A percentile compares a stretch with the other conserved stretches of the same genome.
Conservation (phyloP, 2,113 vertebrate genomes). For the Thalassoma bifasciatum region DNA sequence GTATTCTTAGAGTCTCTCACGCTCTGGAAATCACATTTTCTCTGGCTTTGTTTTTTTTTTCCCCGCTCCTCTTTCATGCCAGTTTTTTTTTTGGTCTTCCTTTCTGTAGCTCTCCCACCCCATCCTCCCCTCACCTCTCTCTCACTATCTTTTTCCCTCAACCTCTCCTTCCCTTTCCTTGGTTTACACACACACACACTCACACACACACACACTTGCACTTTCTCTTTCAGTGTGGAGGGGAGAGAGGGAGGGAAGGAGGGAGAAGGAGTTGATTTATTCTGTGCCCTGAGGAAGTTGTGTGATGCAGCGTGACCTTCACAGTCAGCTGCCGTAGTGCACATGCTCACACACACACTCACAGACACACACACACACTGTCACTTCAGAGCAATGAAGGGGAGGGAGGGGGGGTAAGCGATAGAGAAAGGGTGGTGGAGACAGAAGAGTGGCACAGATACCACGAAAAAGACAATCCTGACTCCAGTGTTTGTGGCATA, state of each 20-base stretch:
- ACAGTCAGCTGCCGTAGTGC: constrained; percentile 86
- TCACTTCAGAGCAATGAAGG: constrained; percentile 72
- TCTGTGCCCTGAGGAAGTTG: constrained; percentile 99
- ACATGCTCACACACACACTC: constrained; percentile 23
- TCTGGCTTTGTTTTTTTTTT: constrained; percentile 80
- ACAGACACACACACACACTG: constrained; percentile 36
- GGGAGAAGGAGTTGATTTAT: constrained; percentile 96
- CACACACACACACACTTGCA: constrained; percentile 4
- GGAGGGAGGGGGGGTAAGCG: constrained; percentile 52
- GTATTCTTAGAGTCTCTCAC: constrained; percentile 92
- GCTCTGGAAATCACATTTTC: constrained; percentile 99
- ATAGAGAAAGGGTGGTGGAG: constrained; percentile 50
- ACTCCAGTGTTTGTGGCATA: constrained; percentile 61
- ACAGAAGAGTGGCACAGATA: constrained; percentile 62
- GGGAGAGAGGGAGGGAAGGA: constrained; percentile 60
- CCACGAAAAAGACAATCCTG: constrained; percentile 57
- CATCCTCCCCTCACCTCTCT: constrained; percentile 18
- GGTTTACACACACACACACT: constrained; percentile 44
- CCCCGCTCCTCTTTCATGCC: constrained; percentile 59
- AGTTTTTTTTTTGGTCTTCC: constrained; percentile 66
- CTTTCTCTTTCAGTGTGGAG: too few relatives aligned
- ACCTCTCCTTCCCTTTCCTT: constrained; percentile 37
- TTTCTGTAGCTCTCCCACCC: constrained; percentile 37
- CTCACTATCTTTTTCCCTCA: constrained; percentile 47
- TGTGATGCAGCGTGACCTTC: constrained; percentile 98